Conservation (phyloP, 2,888 invertebrate genomes). For the Tetheella fluctuosa region DNA sequence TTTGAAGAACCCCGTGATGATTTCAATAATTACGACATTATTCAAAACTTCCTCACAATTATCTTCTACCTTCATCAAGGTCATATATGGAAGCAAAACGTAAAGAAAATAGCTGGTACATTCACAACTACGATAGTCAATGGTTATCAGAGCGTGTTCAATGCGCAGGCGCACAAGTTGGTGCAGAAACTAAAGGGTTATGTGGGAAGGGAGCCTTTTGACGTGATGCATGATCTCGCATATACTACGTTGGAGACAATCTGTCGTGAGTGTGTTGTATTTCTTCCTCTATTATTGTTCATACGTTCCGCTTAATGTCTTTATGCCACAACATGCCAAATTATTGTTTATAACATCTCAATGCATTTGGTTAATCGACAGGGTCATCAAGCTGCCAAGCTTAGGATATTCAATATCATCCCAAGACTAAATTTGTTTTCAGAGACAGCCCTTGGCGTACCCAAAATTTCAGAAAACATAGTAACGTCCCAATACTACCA, state of each 20-base stretch:
- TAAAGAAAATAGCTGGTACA: conserved; percentile 60
- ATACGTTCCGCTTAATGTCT: no score
- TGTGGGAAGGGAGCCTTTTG: conserved; percentile 52
- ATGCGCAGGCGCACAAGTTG: conserved; percentile 51
- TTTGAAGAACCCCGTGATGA: no score
- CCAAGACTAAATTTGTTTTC: conserved; percentile 16
- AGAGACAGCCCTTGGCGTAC: conserved; percentile 66
- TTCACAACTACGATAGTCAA: conserved; percentile 56
- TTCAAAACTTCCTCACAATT: no score
- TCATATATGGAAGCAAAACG: conserved; percentile 60
- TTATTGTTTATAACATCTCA: no score
- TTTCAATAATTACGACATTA: no score
- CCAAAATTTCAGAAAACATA: conserved; percentile 50
- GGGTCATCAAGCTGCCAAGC: no score
- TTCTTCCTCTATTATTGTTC: no score
- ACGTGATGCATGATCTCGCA: conserved; percentile 52
- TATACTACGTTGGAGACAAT: conserved; percentile 61
- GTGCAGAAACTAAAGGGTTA: conserved; percentile 41
- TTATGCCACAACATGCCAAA: no score
- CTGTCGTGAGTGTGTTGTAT: conserved; percentile 55
- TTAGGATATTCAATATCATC: no score
- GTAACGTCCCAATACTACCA: conserved; percentile 57
- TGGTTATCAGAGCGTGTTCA: conserved; percentile 59
- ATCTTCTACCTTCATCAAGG: conserved; percentile 35
- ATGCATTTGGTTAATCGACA: no score